Conservation (phyloP, 1,140 invertebrate species). For the Andrena cerasifolii region DNA sequence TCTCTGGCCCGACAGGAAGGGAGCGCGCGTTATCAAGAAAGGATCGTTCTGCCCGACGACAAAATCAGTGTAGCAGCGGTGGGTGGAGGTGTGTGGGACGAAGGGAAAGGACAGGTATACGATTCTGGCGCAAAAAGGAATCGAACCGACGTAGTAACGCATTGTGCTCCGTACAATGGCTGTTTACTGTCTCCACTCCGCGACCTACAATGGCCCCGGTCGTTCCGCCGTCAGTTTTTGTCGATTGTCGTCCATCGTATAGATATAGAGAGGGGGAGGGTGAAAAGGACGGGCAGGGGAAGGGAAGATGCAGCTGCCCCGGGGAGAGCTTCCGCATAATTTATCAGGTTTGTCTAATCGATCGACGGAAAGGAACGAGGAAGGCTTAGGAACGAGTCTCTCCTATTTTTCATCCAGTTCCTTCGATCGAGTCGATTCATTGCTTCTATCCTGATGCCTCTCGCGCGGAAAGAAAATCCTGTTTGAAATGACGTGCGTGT, state of each 20-base stretch:
- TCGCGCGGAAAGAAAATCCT: too few relatives aligned
- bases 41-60: constrained; percentile 39
- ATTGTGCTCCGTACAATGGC: constrained; percentile 64
- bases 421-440: too few relatives aligned
- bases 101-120: constrained; percentile 58
- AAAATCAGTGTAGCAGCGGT: constrained; percentile 22
- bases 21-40: constrained; percentile 30
- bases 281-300: constrained; percentile 46
- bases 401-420: background rate
- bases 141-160: constrained; percentile 65
- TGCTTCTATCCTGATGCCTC: too few relatives aligned
- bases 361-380: constrained; percentile 61
- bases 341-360: constrained; percentile 78
- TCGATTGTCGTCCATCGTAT: constrained; percentile 71
- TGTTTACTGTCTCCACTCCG: constrained; percentile 80
- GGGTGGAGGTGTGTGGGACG: constrained; percentile 12
- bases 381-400: constrained; percentile 2
- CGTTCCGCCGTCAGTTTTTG: constrained; percentile 78
- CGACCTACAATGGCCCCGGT: constrained; percentile 72
- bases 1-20: background rate
- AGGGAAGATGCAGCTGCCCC: constrained; percentile 59
- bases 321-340: constrained; percentile 73
- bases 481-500: too few relatives aligned
- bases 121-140: constrained; percentile 63
- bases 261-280: constrained; percentile 49